Percentiles rank a stretch among this genome's conserved stretches.
phyloP scores from a whole-genome alignment of 2,888 invertebrate genomes.

The Amphipyra berbera region DNA sequence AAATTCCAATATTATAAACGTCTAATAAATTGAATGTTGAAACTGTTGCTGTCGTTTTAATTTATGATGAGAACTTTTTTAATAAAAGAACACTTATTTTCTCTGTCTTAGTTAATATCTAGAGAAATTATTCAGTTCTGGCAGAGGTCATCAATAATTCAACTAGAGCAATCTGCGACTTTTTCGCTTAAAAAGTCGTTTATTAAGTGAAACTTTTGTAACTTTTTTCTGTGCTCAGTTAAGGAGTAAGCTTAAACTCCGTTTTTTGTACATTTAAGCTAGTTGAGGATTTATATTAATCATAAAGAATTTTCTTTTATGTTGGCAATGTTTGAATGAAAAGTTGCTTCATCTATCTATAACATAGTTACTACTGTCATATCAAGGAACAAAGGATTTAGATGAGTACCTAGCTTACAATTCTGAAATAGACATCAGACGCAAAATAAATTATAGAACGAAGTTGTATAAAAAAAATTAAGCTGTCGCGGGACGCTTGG shows the following conservation, averaged over 20 bases:
- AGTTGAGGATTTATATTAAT: slow-evolving; percentile 7
- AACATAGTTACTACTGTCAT: too few relatives aligned
- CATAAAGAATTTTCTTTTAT: slow-evolving; percentile 5
- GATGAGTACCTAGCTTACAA: too few relatives aligned
- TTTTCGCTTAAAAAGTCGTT: slow-evolving; percentile 48
- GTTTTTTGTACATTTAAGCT: slow-evolving; percentile 12
- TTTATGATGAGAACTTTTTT: slow-evolving; percentile 4
- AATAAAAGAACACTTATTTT: slow-evolving; percentile 16
- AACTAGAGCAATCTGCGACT: slow-evolving; percentile 37
- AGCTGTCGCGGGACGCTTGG: too few relatives aligned
- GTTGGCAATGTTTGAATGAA: too few relatives aligned
- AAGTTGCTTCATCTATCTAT: too few relatives aligned
- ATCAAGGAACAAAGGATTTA: too few relatives aligned
- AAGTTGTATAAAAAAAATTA: too few relatives aligned
- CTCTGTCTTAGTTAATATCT: slow-evolving; percentile 27
- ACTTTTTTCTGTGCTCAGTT: slow-evolving; percentile 33
- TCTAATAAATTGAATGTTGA: slow-evolving; percentile 73
- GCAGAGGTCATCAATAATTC: slow-evolving; percentile 43
- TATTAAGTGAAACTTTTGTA: slow-evolving; percentile 28
- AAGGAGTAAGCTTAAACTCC: slow-evolving; percentile 8
- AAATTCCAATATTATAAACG: slow-evolving; percentile 61
- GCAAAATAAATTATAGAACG: too few relatives aligned
- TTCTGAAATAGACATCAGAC: too few relatives aligned
- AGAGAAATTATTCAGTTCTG: slow-evolving; percentile 36
- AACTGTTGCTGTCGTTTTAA: slow-evolving; percentile 46